Base-by-base conservation (phyloP, 2,888 invertebrate species). In the Osedax frankpressi region DNA sequence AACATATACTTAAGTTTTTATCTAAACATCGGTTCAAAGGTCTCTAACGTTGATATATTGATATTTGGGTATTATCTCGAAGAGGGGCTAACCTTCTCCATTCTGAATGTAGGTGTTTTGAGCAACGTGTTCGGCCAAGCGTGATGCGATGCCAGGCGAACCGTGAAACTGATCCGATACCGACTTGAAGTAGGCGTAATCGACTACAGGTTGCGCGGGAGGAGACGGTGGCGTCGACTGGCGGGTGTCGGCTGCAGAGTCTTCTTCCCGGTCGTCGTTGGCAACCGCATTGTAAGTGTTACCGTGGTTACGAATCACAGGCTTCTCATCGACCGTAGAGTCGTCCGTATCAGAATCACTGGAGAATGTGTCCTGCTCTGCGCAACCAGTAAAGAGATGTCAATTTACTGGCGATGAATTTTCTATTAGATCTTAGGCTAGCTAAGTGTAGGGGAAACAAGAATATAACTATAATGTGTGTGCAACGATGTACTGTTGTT, bases 111-210 rank as follows among this genome's bases (percentile, higher is more conserved):
- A 44, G 6, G 44, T 44, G 19, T 44, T 19, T 11, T 6, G 77
- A 29, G 77, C 77, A 72, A 76, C 77, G 69, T 75, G 76, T 26
- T 77, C 77, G 76, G 73, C 27, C 72, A 75, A n/a, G 3, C 30
- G 29, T 19, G 24, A 72, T 14, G 26, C 6, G 6, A 72, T 19
- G 30, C 3, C 24, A 71, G n/a, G 70, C 11, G 27, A 27, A 2
- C 69, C 69, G 29, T 69, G 69, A 30, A 29, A 69, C 11, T 30
- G 29, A 24, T 69, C 69, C 28, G 69, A 69, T 3, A 69, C 69
- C 19, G 69, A 28, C 28, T 69, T 69, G 69, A 69, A 69, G 69
- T 69, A 69, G 3, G 69, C 69, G 69, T 69, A 69, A 69, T 69
- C 69, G 24, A 69, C 69, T 14, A 30, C 28, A n/a, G 44, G 44